Percentiles rank a stretch among this genome's conserved stretches.
These are phyloP conservation scores for Perca schrenkii DNA, from an alignment of 2,113 vertebrate genomes.

Conservation along the genomic window DNA sequence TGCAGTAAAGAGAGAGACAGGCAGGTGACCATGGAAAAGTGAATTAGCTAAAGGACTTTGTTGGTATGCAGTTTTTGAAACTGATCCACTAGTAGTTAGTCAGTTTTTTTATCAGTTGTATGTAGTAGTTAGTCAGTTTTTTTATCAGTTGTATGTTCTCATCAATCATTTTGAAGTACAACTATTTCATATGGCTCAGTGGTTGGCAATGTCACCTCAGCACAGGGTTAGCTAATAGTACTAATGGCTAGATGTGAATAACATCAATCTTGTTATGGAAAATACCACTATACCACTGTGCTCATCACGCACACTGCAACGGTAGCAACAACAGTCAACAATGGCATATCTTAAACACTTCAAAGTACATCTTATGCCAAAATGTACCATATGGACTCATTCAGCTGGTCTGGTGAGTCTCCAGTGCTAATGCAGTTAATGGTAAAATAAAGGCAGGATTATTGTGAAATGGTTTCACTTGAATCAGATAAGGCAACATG, in stretches of 20 bases:
- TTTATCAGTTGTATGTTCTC: neutral
- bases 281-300: neutral
- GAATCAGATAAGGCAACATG: constrained; percentile 5
- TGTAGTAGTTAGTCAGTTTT: too few species aligned
- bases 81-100: neutral
- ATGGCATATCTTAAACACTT: constrained; percentile 7
- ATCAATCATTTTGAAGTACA: constrained; percentile 10
- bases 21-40: neutral
- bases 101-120: neutral
- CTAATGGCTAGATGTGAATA: neutral
- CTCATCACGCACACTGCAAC: neutral
- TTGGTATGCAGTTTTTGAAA: neutral
- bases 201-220: constrained; percentile 14
- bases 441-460: neutral
- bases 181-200: neutral
- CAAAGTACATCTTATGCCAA: neutral
- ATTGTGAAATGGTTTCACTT: constrained; percentile 5
- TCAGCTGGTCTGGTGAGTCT: neutral
- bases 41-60: too few species aligned
- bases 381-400: neutral
- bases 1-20: neutral
- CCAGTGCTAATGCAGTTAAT: neutral
- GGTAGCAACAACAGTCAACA: neutral
- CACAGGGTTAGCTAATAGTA: neutral
- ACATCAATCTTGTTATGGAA: neutral